Percentiles rank a stretch among this genome's conserved stretches.
Evolutionary conservation across 2,797 vertebrate species (phyloP).

Genomic region (Centropyge bicolor): DNA sequence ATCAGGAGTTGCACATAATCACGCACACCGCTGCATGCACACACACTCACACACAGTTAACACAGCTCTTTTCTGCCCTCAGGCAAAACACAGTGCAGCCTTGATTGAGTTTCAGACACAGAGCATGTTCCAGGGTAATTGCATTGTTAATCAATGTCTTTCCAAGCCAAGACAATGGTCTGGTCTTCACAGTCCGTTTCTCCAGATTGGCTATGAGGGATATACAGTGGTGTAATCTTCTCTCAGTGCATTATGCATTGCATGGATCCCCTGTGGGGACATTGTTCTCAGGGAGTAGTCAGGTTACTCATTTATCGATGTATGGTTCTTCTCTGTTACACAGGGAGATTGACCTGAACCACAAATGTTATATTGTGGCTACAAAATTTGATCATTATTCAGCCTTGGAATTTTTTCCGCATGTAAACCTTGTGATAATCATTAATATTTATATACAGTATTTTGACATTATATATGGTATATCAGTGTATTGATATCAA

Average conservation of each 20-base stretch:
- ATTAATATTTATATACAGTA: constrained; percentile 18
- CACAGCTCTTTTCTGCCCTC: constrained; percentile 59
- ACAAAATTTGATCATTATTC: constrained; percentile 31
- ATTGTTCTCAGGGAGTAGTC: constrained; percentile 65
- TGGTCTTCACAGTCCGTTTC: constrained; percentile 76
- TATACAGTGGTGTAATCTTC: constrained; percentile 83
- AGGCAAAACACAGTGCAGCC: constrained; percentile 66
- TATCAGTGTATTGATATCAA: constrained; percentile 6
- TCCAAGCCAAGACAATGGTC: constrained; percentile 80
- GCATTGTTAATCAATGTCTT: constrained; percentile 89
- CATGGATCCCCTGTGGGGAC: constrained; percentile 58
- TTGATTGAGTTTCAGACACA: constrained; percentile 83
- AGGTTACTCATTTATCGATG: constrained; percentile 73
- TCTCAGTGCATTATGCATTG: constrained; percentile 77
- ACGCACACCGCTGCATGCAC: constrained; percentile 44
- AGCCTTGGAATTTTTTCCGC: neutral
- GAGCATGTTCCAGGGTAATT: constrained; percentile 86
- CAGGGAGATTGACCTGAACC: constrained; percentile 42
- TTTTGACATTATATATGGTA: constrained; percentile 1
- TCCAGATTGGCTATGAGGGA: constrained; percentile 77
- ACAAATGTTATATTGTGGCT: constrained; percentile 21
- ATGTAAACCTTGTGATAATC: constrained; percentile 30
- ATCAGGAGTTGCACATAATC: constrained; percentile 49
- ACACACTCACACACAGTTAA: constrained; percentile 45
- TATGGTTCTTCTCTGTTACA: constrained; percentile 55